Evolutionary conservation across 2,797 vertebrate genomes (phyloP).

Genomic region (Acrocephalus scirpaceus): DNA sequence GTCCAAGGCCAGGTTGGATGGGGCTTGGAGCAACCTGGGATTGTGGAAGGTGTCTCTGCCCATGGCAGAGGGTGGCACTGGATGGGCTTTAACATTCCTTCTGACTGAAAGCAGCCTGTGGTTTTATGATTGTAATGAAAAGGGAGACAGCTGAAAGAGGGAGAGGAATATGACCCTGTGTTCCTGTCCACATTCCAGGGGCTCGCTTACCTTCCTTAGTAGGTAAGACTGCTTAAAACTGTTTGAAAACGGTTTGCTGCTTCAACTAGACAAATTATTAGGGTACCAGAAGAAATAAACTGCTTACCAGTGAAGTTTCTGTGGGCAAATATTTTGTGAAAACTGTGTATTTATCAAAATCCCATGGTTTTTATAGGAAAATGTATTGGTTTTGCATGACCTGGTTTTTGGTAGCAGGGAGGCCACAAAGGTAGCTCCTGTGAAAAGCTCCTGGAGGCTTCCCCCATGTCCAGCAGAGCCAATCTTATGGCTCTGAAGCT

Average conservation of each 20-base stretch:
- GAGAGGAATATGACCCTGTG: neutral
- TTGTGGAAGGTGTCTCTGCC: neutral
- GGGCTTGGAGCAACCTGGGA: neutral
- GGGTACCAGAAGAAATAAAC: neutral
- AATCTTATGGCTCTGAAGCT: neutral
- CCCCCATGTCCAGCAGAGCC: neutral
- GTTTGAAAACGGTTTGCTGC: neutral
- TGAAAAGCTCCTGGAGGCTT: neutral
- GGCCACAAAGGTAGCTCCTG: neutral
- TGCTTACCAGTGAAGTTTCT: neutral
- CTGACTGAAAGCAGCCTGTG: fast-evolving
- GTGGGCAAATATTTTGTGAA: neutral
- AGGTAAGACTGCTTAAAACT: neutral
- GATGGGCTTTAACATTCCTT: neutral
- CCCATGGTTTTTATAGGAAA: neutral
- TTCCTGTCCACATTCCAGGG: fast-evolving
- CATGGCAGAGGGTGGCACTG: neutral
- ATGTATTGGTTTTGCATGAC: neutral
- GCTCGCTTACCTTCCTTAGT: neutral
- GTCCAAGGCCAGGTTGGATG: fast-evolving
- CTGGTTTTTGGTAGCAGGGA: neutral
- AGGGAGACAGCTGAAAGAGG: neutral
- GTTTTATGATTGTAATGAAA: neutral
- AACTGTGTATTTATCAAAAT: neutral
- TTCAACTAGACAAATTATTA: neutral